These are phyloP conservation scores for Lutraria lutraria DNA, from an alignment of 2,888 invertebrate species.

Conservation along the genomic window DNA sequence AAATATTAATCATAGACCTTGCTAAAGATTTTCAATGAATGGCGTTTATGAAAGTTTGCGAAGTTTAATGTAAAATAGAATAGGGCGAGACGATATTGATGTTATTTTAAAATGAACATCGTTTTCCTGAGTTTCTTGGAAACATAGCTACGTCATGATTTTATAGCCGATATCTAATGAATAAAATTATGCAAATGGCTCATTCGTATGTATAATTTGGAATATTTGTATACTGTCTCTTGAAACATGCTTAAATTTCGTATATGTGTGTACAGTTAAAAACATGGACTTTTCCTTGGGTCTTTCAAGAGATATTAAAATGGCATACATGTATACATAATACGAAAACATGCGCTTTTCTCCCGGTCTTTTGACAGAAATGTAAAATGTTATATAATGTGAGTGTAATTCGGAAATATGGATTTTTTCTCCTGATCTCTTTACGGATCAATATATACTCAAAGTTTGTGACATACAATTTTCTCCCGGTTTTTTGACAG, in stretches of 20 bases:
- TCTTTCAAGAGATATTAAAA: too few species aligned
- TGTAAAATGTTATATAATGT: too few species aligned
- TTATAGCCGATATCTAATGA: neutral
- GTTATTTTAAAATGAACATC: constrained; percentile 2
- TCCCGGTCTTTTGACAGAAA: too few species aligned
- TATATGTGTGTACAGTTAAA: too few species aligned
- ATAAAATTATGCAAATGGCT: constrained; percentile 10
- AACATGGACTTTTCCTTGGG: too few species aligned
- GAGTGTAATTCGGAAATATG: too few species aligned
- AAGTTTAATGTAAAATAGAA: constrained; percentile 11
- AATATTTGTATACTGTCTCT: neutral
- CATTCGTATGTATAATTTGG: neutral
- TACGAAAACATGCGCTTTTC: too few species aligned
- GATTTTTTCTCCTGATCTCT: too few species aligned
- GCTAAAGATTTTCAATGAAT: neutral
- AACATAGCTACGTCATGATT: neutral
- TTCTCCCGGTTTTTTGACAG: too few species aligned
- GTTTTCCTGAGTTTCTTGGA: neutral
- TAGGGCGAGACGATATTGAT: constrained; percentile 22
- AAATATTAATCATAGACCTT: neutral
- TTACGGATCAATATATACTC: too few species aligned
- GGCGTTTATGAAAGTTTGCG: constrained; percentile 12
- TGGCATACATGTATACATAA: too few species aligned
- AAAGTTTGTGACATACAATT: too few species aligned
- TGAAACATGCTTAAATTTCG: neutral